Conservation (phyloP, 2,797 vertebrate species). For the Gambelia wislizenii region DNA sequence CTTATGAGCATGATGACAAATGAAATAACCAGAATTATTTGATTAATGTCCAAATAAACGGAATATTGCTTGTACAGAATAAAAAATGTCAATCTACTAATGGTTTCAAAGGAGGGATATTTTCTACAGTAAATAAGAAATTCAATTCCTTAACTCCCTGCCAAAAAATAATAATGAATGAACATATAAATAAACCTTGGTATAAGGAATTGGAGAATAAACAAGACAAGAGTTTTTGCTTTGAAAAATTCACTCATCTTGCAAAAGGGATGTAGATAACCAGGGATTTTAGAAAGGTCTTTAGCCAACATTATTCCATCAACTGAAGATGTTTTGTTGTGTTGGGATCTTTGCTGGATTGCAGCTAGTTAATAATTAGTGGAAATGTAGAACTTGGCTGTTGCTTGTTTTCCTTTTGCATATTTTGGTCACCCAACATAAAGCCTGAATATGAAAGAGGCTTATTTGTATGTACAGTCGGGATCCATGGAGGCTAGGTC, state of each 20-base stretch:
- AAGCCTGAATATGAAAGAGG: background rate
- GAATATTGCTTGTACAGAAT: constrained; percentile 56
- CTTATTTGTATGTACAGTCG: background rate
- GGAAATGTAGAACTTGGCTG: background rate
- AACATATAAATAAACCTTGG: background rate
- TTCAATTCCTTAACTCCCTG: constrained; percentile 1
- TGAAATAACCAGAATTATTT: constrained; percentile 68
- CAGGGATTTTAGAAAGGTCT: background rate
- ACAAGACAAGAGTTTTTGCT: background rate
- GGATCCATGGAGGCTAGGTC: no score
- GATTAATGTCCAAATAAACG: constrained; percentile 70
- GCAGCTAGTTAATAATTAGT: background rate
- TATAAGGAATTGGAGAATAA: background rate
- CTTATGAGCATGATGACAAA: constrained; percentile 77
- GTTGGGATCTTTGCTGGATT: background rate
- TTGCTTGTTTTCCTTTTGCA: background rate
- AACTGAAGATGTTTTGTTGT: accelerated
- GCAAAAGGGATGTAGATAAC: accelerated
- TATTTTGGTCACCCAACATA: background rate
- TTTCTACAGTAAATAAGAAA: constrained; percentile 55
- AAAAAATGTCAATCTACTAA: constrained; percentile 61
- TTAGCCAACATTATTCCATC: background rate
- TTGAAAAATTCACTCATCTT: background rate
- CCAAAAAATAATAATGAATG: background rate
- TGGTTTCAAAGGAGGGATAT: constrained; percentile 57